Conservation (phyloP, 2,797 vertebrate species). For the Pipistrellus pipistrellus region DNA sequence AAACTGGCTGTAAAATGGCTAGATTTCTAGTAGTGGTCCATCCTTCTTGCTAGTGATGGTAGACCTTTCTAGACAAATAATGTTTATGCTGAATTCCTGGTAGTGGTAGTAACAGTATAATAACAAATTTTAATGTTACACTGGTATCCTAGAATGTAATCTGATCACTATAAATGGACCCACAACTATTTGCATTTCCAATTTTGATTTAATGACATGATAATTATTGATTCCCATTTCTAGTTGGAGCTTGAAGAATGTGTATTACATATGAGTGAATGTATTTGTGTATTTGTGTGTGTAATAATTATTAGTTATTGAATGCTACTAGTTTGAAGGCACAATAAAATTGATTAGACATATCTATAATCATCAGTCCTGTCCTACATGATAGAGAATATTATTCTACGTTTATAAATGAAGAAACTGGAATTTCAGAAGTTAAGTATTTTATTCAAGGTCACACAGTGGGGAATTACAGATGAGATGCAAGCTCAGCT, state of each 20-base stretch:
- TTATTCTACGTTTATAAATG: neutral
- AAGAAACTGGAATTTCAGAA: neutral
- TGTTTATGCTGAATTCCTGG: neutral
- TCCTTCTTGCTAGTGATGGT: neutral
- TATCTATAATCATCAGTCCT: neutral
- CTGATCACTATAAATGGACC: neutral
- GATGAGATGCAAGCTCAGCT: neutral
- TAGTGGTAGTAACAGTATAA: neutral
- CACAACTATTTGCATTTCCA: neutral
- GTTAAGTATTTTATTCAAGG: neutral
- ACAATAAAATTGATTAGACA: neutral
- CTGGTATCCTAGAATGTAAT: neutral
- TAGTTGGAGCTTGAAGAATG: neutral
- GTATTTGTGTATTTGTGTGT: neutral
- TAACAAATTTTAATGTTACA: neutral
- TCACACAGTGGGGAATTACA: neutral
- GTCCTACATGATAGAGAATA: neutral
- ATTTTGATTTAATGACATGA: slow-evolving; percentile 13
- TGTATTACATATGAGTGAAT: neutral
- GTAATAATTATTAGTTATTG: neutral
- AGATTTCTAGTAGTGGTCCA: neutral
- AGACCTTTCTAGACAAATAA: neutral
- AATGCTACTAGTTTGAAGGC: neutral
- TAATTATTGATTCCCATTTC: slow-evolving; percentile 18
- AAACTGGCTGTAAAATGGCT: neutral